Conservation (phyloP, 2,888 invertebrate genomes). For the Leptarthrus brevirostris region DNA sequence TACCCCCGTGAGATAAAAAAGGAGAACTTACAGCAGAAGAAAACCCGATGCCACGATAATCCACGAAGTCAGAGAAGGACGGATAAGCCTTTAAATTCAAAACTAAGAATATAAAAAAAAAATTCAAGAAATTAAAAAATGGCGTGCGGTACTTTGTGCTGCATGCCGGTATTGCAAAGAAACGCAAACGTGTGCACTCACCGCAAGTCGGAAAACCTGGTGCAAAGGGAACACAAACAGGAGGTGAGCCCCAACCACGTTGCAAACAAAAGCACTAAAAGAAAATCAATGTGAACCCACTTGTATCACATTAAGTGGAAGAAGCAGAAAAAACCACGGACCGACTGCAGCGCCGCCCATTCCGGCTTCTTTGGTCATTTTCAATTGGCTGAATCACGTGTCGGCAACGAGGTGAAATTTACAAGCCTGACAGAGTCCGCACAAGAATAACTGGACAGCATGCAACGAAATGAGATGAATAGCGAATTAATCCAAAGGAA, state of each 20-base stretch:
- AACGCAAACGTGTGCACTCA: slow-evolving; percentile 23
- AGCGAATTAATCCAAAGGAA: background rate
- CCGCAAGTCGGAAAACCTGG: slow-evolving; percentile 26
- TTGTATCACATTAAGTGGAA: slow-evolving; percentile 22
- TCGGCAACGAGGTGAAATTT: slow-evolving; percentile 24
- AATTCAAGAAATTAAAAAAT: slow-evolving; percentile 13
- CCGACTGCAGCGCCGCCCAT: slow-evolving; percentile 44
- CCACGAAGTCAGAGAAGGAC: slow-evolving; percentile 10
- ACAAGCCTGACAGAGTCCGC: slow-evolving; percentile 15
- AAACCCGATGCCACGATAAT: background rate
- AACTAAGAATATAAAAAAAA: slow-evolving; percentile 9
- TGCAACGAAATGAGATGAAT: slow-evolving; percentile 29
- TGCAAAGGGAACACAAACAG: slow-evolving; percentile 35
- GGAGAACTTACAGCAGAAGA: slow-evolving; percentile 4
- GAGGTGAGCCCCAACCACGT: slow-evolving; percentile 43
- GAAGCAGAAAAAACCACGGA: slow-evolving; percentile 28
- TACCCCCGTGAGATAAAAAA: slow-evolving; percentile 17
- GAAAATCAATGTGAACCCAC: slow-evolving; percentile 21
- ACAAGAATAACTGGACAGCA: slow-evolving; percentile 1
- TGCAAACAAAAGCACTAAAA: slow-evolving; percentile 34
- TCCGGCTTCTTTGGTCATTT: slow-evolving; percentile 45
- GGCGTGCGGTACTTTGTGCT: slow-evolving; percentile 34
- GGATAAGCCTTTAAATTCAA: background rate
- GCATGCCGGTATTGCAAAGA: slow-evolving; percentile 8
- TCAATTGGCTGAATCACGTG: slow-evolving; percentile 45